Percentiles rank a stretch among this genome's conserved stretches.
Conservation (phyloP, 2,113 vertebrate genomes). For the Urocitellus parryii region DNA sequence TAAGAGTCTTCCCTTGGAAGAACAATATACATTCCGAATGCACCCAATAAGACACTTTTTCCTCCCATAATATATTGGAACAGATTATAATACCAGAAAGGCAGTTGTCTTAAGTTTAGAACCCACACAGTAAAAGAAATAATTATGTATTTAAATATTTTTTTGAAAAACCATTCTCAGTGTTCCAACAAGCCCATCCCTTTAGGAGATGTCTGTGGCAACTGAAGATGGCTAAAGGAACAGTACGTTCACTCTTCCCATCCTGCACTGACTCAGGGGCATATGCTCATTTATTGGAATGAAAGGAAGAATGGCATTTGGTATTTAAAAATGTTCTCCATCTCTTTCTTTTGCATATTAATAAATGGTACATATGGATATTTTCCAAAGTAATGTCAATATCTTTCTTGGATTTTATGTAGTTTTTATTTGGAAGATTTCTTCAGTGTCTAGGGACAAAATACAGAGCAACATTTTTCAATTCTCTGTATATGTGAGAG, state of each 20-base stretch:
- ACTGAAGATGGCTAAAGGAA: slow-evolving; percentile 21
- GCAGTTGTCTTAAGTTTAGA: neutral
- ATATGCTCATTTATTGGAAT: slow-evolving; percentile 28
- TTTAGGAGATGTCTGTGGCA: neutral
- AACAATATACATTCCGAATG: neutral
- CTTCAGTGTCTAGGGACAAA: neutral
- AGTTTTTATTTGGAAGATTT: neutral
- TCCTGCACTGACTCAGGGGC: neutral
- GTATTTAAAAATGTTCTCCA: slow-evolving; percentile 53
- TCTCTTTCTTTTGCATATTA: slow-evolving; percentile 50
- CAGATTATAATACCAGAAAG: neutral
- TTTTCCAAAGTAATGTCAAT: neutral
- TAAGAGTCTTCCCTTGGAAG: neutral
- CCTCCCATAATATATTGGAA: neutral
- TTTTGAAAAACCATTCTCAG: neutral
- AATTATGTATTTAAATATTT: neutral
- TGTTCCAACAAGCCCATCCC: neutral
- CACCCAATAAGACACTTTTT: neutral
- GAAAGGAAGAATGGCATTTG: slow-evolving; percentile 53
- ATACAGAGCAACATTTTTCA: neutral
- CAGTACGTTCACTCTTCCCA: slow-evolving; percentile 9
- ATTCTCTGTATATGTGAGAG: neutral
- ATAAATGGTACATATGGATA: slow-evolving; percentile 4
- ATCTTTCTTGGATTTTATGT: neutral
- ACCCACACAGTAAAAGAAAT: neutral